Conservation (phyloP, 1,140 invertebrate species). For the Hetaerina americana region DNA sequence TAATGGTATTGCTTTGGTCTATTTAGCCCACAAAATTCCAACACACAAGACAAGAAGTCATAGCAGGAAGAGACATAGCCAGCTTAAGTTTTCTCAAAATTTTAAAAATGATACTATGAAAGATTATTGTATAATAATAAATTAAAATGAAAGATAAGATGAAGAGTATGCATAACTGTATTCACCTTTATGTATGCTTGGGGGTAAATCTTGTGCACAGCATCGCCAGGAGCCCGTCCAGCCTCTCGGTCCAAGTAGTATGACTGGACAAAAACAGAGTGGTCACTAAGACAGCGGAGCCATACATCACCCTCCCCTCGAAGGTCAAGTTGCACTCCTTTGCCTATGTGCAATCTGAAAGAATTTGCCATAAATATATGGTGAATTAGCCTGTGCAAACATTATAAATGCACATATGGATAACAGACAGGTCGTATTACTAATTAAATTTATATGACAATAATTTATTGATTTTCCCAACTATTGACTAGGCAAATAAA, state of each 20-base stretch:
- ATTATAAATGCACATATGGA: too few relatives aligned
- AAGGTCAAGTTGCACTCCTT: conserved; percentile 88
- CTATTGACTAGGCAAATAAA: too few relatives aligned
- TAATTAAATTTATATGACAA: too few relatives aligned
- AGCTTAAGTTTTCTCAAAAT: too few relatives aligned
- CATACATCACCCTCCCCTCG: conserved; percentile 94
- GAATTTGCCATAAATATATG: too few relatives aligned
- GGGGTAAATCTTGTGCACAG: conserved; percentile 98
- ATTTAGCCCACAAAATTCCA: too few relatives aligned
- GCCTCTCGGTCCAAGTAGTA: conserved; percentile 96
- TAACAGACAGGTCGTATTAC: too few relatives aligned
- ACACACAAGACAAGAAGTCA: too few relatives aligned
- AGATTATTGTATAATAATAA: background rate
- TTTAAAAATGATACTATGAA: background rate
- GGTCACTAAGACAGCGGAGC: conserved; percentile 89
- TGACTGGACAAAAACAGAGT: conserved; percentile 97
- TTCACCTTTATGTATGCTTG: conserved; percentile 86
- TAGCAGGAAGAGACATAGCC: too few relatives aligned
- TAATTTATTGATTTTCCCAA: too few relatives aligned
- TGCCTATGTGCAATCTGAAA: conserved; percentile 64
- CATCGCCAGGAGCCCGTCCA: conserved; percentile 89
- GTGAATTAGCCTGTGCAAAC: too few relatives aligned
- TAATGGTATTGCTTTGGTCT: too few relatives aligned
- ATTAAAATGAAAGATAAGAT: background rate
- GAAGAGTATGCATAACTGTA: background rate